phyloP scores from a whole-genome alignment of 2,797 vertebrate species.

The Falco columbarius region DNA sequence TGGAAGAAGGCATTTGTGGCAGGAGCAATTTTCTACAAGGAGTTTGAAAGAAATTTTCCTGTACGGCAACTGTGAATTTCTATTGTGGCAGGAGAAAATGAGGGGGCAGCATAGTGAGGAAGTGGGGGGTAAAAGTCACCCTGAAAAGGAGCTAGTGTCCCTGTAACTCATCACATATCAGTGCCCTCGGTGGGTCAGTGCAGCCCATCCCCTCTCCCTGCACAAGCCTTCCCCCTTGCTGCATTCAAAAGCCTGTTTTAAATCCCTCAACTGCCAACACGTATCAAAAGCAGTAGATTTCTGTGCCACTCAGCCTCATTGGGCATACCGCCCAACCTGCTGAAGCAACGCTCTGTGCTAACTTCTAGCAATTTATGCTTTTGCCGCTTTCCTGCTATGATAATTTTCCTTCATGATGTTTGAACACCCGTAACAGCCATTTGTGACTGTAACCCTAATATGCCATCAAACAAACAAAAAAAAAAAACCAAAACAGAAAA shows the following conservation, averaged over 20 bases:
- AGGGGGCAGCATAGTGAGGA: background rate
- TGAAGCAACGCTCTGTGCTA: background rate
- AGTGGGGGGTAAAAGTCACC: background rate
- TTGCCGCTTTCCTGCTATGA: constrained; percentile 31
- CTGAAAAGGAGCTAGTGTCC: background rate
- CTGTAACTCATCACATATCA: background rate
- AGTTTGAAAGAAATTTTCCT: background rate
- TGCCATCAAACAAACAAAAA: background rate
- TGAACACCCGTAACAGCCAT: background rate
- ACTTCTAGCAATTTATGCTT: constrained; percentile 1
- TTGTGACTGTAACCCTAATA: background rate
- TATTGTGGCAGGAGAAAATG: background rate
- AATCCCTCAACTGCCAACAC: constrained; percentile 7
- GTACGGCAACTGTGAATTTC: background rate
- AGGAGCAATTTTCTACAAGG: background rate
- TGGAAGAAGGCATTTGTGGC: background rate
- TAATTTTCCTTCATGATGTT: constrained; percentile 19
- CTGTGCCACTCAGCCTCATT: background rate
- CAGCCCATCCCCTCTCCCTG: background rate
- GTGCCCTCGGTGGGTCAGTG: background rate
- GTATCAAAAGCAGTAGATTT: background rate
- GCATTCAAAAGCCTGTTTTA: background rate
- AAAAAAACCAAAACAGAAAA: too few species aligned
- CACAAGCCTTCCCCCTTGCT: background rate
- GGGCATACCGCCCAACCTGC: constrained; percentile 2